These are phyloP conservation scores for Gobionotothen gibberifrons DNA, from an alignment of 2,797 vertebrate species.

Conservation along the genomic window DNA sequence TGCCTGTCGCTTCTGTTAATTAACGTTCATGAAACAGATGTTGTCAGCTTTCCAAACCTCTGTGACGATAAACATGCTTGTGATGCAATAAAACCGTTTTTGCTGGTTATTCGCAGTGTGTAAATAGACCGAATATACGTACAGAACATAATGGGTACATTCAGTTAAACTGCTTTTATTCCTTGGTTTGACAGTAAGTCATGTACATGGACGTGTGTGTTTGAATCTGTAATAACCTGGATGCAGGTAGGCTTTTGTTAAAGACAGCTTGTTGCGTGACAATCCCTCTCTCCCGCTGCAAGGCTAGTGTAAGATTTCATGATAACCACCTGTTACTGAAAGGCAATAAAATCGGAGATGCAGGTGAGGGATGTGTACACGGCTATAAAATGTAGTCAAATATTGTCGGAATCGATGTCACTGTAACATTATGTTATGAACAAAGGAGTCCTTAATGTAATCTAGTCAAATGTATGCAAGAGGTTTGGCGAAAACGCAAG, in stretches of 20 bases:
- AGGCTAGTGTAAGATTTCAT: constrained; percentile 51
- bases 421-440: not conserved
- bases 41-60: not conserved
- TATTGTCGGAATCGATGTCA: constrained; percentile 11
- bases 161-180: not conserved
- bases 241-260: not conserved
- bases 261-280: constrained; percentile 31
- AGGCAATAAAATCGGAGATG: constrained; percentile 32
- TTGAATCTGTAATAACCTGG: not conserved
- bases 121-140: not conserved
- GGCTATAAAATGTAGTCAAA: constrained; percentile 9
- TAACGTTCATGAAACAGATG: rapidly evolving
- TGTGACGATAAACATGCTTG: not conserved
- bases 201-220: not conserved
- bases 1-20: not conserved
- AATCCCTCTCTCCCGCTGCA: not conserved
- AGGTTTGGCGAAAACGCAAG: not conserved
- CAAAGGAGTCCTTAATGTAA: too few species aligned
- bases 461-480: too few species aligned
- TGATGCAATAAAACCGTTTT: not conserved
- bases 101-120: too few species aligned
- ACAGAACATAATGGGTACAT: not conserved
- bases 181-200: not conserved
- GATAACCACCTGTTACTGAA: constrained; percentile 3
- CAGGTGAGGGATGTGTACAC: constrained; percentile 24